Evolutionary conservation across 1,140 invertebrate species (phyloP).

Genomic region (Dryas iulia): DNA sequence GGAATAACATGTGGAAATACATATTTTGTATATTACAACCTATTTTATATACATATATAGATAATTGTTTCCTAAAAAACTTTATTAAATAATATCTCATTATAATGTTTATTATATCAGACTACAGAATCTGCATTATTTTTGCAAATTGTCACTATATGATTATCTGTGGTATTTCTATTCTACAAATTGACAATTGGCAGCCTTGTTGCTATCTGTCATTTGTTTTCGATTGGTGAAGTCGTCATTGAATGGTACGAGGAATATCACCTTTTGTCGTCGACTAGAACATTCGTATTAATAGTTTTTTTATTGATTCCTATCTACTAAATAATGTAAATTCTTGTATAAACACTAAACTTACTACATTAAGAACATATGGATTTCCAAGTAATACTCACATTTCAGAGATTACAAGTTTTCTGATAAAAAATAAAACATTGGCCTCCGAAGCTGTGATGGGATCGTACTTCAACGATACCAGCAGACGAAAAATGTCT

Average conservation of each 20-base stretch:
- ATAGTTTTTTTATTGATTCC: constrained; percentile 32
- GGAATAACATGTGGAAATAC: too few relatives aligned
- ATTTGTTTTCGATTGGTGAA: constrained; percentile 46
- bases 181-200: background rate
- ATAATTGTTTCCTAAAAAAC: too few relatives aligned
- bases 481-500: constrained; percentile 60
- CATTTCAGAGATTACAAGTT: constrained; percentile 31
- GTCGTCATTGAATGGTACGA: constrained; percentile 45
- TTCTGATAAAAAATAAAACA: constrained; percentile 47
- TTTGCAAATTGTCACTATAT: background rate
- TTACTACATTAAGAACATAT: background rate
- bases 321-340: constrained; percentile 19
- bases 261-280: constrained; percentile 45
- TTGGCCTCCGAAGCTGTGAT: constrained; percentile 62
- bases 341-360: constrained; percentile 19
- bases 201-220: constrained; percentile 31
- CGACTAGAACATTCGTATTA: constrained; percentile 49
- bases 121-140: background rate
- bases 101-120: too few relatives aligned
- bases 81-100: too few relatives aligned
- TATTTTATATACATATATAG: too few relatives aligned
- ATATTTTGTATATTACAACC: too few relatives aligned
- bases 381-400: constrained; percentile 22
- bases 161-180: background rate
- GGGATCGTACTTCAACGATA: constrained; percentile 61